These are phyloP conservation scores for Parazoanthus swiftii DNA, from an alignment of 92 coral and sea anemone species.

Conservation along the genomic window DNA sequence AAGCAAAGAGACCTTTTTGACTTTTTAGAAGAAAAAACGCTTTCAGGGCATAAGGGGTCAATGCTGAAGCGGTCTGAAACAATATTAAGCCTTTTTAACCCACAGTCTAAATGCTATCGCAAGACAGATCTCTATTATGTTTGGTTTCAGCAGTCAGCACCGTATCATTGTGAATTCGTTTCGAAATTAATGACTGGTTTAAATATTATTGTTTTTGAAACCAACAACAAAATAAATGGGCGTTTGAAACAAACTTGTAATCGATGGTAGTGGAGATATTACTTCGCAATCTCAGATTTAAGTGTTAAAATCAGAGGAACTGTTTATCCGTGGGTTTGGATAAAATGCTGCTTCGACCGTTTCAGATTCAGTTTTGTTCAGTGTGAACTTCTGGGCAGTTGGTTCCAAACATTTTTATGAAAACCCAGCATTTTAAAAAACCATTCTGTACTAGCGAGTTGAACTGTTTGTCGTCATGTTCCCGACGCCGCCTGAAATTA, in stretches of 20 bases:
- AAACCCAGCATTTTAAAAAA: background rate
- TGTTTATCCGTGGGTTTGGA: background rate
- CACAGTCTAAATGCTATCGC: background rate
- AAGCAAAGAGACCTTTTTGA: conserved; percentile 7
- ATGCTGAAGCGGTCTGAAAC: conserved; percentile 37
- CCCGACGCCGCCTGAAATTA: background rate
- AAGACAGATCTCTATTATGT: conserved; percentile 10
- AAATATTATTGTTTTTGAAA: background rate
- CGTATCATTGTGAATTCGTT: background rate
- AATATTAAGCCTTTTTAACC: background rate
- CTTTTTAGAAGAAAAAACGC: background rate
- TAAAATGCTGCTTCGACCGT: background rate
- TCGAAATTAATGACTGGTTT: background rate
- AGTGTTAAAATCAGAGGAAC: too few species aligned
- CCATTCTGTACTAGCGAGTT: background rate
- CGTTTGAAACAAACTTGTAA: background rate
- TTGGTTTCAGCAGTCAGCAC: background rate
- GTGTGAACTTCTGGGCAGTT: background rate
- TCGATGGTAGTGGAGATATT: background rate
- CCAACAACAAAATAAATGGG: background rate
- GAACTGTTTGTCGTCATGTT: background rate
- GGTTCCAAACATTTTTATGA: background rate
- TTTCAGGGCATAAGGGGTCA: background rate
- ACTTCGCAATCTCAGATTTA: background rate
- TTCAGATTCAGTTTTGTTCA: background rate